Conservation (phyloP, 2,888 invertebrate genomes). For the Tetragonula carbonaria region DNA sequence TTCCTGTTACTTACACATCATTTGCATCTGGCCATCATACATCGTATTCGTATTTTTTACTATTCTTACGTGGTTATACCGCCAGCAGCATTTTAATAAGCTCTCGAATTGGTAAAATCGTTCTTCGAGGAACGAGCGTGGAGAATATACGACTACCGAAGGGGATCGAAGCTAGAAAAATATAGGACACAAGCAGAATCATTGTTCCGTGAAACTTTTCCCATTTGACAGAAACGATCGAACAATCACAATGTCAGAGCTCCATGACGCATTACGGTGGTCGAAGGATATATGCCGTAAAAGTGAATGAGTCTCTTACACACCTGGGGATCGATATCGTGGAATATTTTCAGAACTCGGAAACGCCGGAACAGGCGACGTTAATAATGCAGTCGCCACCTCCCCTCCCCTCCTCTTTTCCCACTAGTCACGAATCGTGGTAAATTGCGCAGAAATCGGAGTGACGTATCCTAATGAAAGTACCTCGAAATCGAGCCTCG, state of each 20-base stretch:
- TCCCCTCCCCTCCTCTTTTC: slow-evolving; percentile 20
- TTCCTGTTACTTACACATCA: slow-evolving; percentile 19
- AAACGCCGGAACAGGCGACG: slow-evolving; percentile 42
- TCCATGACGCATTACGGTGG: slow-evolving; percentile 56
- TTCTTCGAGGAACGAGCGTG: background rate
- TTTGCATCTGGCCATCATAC: background rate
- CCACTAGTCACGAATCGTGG: slow-evolving; percentile 44
- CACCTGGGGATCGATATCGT: slow-evolving; percentile 60
- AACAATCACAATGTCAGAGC: slow-evolving; percentile 42
- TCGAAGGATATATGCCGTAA: slow-evolving; percentile 49
- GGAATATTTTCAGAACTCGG: slow-evolving; percentile 62
- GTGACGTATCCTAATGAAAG: slow-evolving; percentile 13
- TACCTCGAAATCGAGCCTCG: background rate
- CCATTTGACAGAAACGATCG: slow-evolving; percentile 54
- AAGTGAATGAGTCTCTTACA: slow-evolving; percentile 57
- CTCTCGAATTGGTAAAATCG: background rate
- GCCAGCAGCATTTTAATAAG: slow-evolving; percentile 13
- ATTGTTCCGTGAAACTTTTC: slow-evolving; percentile 47
- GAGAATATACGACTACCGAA: background rate
- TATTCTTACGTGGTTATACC: background rate
- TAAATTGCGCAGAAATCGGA: slow-evolving; percentile 53
- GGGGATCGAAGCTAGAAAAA: slow-evolving; percentile 24
- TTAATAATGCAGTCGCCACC: slow-evolving; percentile 56
- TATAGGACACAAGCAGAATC: slow-evolving; percentile 5
- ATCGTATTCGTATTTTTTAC: background rate